phyloP scores from a whole-genome alignment of 1,140 invertebrate genomes.

The Periplaneta americana region DNA sequence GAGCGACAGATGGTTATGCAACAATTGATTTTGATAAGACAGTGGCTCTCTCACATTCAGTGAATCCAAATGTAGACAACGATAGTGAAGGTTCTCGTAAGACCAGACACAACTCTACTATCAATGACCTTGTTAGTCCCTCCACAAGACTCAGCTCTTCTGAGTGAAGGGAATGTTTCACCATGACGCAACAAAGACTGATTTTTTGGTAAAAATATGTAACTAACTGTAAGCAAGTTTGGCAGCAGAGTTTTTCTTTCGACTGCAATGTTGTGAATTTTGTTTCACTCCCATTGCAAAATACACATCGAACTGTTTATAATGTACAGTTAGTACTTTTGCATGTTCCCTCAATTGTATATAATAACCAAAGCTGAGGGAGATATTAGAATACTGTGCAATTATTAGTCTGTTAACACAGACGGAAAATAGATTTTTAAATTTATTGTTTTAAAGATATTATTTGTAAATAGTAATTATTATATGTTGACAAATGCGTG shows the following conservation, averaged over 20 bases:
- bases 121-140: conserved; percentile 26
- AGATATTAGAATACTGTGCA: not conserved
- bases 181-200: not conserved
- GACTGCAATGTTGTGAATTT: not conserved
- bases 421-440: not conserved
- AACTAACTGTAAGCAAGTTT: too few relatives aligned
- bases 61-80: conserved; percentile 46
- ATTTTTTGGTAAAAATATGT: too few relatives aligned
- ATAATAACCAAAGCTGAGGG: not conserved
- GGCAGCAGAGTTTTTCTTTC: too few relatives aligned
- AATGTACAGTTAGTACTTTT: not conserved
- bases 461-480: not conserved
- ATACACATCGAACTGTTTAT: not conserved
- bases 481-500: not conserved
- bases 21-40: conserved; percentile 93
- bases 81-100: conserved; percentile 53
- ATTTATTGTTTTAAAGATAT: not conserved
- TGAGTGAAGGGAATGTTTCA: not conserved
- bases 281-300: not conserved
- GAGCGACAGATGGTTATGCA: conserved; percentile 70
- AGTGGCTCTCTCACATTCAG: conserved; percentile 67
- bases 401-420: not conserved
- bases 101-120: conserved; percentile 58
- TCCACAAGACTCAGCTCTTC: conserved; percentile 7
- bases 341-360: not conserved